Base-by-base conservation (phyloP, 2,113 vertebrate species). In the Hypocryptadius cinnamomeus region DNA sequence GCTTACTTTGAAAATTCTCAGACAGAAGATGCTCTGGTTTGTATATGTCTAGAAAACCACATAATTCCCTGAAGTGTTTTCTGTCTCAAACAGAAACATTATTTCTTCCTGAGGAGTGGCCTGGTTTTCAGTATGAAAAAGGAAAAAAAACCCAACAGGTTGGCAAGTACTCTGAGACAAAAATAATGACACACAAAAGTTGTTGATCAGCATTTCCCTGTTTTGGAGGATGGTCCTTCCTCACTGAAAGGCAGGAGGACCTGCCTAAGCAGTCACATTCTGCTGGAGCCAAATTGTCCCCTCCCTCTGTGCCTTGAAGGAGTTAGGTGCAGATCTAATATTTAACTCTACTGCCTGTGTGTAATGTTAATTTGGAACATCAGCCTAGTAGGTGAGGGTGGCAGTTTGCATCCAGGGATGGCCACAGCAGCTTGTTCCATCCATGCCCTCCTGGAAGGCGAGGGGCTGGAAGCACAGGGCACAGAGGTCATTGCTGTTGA, bases 1-100 rank as follows among this genome's bases (percentile, higher is more conserved):
- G 30, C 53, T 80, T 66, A 8, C 47, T 91, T 82, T 84, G 51
- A 80, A 86, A 88, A 79, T 80, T 64, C 69, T 95, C 60, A 70
- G 84, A 47, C 54, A 69, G 77, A 65, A 73, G 60, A 31, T 0
- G 0, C 22, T 73, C 59, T 71, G 51, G 60, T 70, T 87, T 63
- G 45, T 50, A 35, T 45, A n/a, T 0, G 1, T 57, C 64, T 60
- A 51, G 53, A 59, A 90, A 93, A 86, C 59, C 71, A 79, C 83
- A 57, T 28, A n/a, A n/a, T 48, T 86, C 86, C 66, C 68, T 70
- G 65, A 73, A 50, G 64, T 56, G 57, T 31, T 63, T 69, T 50
- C 42, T 81, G 88, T 85, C 86, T 92, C 64, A 89, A 79, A 65
- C 6, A 88, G 37, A 65, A 83, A 54, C 19, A 56, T 68, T 66